Percentiles rank a stretch among this genome's conserved stretches.
phyloP scores from a whole-genome alignment of 2,888 invertebrate genomes.

The Lydus trimaculatus region DNA sequence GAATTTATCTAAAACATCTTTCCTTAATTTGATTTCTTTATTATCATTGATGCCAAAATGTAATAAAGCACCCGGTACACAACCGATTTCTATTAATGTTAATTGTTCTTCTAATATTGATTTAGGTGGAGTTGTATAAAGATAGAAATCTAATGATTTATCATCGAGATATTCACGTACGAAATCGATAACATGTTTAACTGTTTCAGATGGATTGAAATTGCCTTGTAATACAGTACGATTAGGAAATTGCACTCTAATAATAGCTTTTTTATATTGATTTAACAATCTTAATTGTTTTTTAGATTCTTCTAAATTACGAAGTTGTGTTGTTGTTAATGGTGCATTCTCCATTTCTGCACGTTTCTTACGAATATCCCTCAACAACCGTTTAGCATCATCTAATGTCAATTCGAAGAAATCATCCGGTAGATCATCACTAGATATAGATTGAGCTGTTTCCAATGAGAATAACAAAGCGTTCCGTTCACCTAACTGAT shows the following conservation, averaged over 20 bases:
- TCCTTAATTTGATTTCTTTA: constrained; percentile 64
- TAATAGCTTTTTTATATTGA: constrained; percentile 77
- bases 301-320: constrained; percentile 67
- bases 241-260: constrained; percentile 88
- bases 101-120: constrained; percentile 67
- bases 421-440: constrained; percentile 82
- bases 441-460: constrained; percentile 67
- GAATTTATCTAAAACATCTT: constrained; percentile 67
- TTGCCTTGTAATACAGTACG: constrained; percentile 85
- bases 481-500: constrained; percentile 74
- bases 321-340: constrained; percentile 71
- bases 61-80: constrained; percentile 80
- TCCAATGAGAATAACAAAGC: constrained; percentile 76
- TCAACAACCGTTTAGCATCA: constrained; percentile 79
- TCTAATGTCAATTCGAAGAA: constrained; percentile 87
- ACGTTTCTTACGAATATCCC: constrained; percentile 74
- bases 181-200: constrained; percentile 76
- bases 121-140: constrained; percentile 88
- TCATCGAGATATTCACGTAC: constrained; percentile 74
- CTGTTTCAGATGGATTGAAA: constrained; percentile 79
- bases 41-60: constrained; percentile 68
- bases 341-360: constrained; percentile 75
- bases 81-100: constrained; percentile 74
- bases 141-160: constrained; percentile 72
- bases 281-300: constrained; percentile 66